A percentile compares a stretch with the other conserved stretches of the same genome.
These are phyloP conservation scores for Holothuria glaberrima DNA, from an alignment of 35 echinoderm and acorn worm genomes.

Conservation along the genomic window DNA sequence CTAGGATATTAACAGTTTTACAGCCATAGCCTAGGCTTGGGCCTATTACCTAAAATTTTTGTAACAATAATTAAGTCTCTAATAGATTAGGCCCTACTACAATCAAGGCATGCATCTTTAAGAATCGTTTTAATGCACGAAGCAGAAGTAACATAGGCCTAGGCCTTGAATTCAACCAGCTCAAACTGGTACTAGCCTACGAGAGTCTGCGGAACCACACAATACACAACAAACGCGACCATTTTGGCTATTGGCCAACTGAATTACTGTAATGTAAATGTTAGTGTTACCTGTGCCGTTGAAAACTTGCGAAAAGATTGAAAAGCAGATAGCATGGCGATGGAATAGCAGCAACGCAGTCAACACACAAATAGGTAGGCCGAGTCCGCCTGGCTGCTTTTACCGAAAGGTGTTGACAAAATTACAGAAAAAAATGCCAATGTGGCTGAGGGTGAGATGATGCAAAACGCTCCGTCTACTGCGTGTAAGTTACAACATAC, in stretches of 20 bases:
- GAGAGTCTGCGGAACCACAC: background rate
- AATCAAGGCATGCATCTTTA: background rate
- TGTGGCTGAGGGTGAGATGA: conserved; percentile 2
- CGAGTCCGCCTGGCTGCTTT: too few relatives aligned
- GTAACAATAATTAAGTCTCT: too few relatives aligned
- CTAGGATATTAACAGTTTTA: too few relatives aligned
- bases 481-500: conserved; percentile 14
- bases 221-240: background rate
- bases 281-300: background rate
- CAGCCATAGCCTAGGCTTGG: too few relatives aligned
- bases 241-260: background rate
- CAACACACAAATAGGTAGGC: too few relatives aligned
- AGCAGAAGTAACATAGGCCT: too few relatives aligned
- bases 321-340: conserved; percentile 36
- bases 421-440: background rate
- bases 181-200: background rate
- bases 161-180: background rate
- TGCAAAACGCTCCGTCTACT: background rate
- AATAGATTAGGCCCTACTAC: too few relatives aligned
- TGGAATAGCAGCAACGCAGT: background rate
- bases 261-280: too few relatives aligned
- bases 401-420: too few relatives aligned
- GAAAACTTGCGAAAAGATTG: conserved; percentile 33
- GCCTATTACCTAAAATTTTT: too few relatives aligned
- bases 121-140: too few relatives aligned